Evolutionary conservation across 2,888 invertebrate species (phyloP).

Genomic region (Allacma fusca): DNA sequence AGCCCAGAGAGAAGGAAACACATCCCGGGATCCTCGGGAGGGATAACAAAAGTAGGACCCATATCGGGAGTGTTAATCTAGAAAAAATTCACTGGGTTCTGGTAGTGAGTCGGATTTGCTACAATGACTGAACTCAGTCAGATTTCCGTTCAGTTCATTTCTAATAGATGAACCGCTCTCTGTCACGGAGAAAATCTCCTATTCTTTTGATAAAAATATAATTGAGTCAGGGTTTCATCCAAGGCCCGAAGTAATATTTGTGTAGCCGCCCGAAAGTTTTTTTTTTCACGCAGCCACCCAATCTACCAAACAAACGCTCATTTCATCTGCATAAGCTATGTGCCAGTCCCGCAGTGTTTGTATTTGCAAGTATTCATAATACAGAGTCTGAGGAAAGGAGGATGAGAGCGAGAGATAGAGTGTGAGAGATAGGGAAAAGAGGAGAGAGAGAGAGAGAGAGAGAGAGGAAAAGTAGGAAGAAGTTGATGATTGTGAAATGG

Average conservation of each 20-base stretch:
- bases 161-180: too few relatives aligned
- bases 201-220: constrained; percentile 41
- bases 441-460: background rate
- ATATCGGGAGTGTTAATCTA: constrained; percentile 36
- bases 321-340: constrained; percentile 40
- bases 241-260: too few relatives aligned
- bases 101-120: background rate
- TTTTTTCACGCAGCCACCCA: background rate
- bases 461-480: background rate
- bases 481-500: constrained; percentile 21
- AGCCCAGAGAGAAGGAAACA: too few relatives aligned
- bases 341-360: too few relatives aligned
- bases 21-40: background rate
- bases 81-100: constrained; percentile 30
- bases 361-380: too few relatives aligned
- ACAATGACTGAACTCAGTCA: too few relatives aligned
- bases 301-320: constrained; percentile 5
- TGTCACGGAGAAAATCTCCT: background rate
- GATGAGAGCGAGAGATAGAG: too few relatives aligned
- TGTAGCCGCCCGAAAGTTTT: too few relatives aligned
- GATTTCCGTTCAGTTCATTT: too few relatives aligned
- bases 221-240: constrained; percentile 3
- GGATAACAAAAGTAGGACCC: background rate
- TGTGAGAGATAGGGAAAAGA: too few relatives aligned
- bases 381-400: too few relatives aligned